Evolutionary conservation across 64 coral and sea anemone genomes (phyloP), one percentile per base, ranked within the genome.

Genomic region (Dendrophyllia cribrosa): DNA sequence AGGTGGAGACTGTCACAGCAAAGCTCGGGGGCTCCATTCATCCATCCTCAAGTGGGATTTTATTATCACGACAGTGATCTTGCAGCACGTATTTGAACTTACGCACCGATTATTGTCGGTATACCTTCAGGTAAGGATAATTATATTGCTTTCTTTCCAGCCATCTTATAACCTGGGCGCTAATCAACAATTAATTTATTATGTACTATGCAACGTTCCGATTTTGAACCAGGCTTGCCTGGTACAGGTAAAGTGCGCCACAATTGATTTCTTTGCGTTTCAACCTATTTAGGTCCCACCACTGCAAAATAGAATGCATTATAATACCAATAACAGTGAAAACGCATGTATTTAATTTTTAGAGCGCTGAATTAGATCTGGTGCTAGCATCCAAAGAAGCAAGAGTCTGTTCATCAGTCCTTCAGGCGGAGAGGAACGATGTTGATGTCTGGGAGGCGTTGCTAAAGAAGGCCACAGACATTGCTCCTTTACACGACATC

Each of bases 41-140:
- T 91, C 89, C 52, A 91, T 91, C 56, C 89, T 91, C 9, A 91
- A 91, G 84, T 91, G 89, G 89, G 89, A 91, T 58, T 91, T 83
- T 59, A 91, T 83, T 45, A 72, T 91, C 13, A 91, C 88, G 16
- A 13, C 66, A 53, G 78, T 91, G 58, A 25, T 91, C 4, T 50
- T 75, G 6, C 89, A 91, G 25, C 79, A 91, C 45, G 84, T 70
- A 46, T 91, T 91, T 91, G 50, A 75, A 47, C 75, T 60, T 91
- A 91, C 89, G 58, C 64, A 91, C 78, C 50, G 56, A 58, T n/a
- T n/a, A n/a, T 44, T 91, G 56, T 84, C 89, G 56, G 78, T 91
- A 48, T 48, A 84, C 51, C 79, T 91, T 63, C 89, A 91, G 56
- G 89, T 91, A 15, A 73, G 89, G n/a, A n/a, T n/a, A n/a, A n/a